Conservation (phyloP, 2,113 vertebrate genomes). For the Petaurus breviceps region DNA sequence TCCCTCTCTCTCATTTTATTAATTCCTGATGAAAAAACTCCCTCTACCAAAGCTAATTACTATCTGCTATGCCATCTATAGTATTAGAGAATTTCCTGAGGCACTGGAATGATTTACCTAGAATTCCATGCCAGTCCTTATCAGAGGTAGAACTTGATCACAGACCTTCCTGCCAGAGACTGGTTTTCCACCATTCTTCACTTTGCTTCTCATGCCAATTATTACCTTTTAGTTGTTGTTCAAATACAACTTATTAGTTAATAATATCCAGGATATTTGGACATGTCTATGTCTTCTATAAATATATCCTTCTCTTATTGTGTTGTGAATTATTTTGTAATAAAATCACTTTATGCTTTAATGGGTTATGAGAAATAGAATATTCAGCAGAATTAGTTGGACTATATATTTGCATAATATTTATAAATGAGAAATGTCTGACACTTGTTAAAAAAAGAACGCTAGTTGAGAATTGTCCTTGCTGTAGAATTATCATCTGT, state of each 20-base stretch:
- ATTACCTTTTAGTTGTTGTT: too few species aligned
- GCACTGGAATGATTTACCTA: background rate
- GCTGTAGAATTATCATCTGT: background rate
- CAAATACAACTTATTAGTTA: background rate
- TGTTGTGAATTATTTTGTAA: background rate
- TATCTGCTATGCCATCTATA: background rate
- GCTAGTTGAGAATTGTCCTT: background rate
- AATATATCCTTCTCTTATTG: background rate
- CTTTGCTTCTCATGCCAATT: too few species aligned
- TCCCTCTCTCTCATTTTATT: too few species aligned
- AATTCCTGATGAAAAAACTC: too few species aligned
- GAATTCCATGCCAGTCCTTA: background rate
- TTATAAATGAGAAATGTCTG: background rate
- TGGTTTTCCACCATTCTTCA: background rate
- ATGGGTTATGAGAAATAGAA: background rate
- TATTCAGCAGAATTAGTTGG: too few species aligned
- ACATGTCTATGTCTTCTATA: background rate
- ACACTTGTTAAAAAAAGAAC: slow-evolving; percentile 8
- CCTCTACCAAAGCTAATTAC: background rate
- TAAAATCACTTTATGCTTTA: background rate
- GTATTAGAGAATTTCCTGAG: background rate
- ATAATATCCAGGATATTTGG: background rate
- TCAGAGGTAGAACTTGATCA: too few species aligned
- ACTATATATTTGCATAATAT: background rate
- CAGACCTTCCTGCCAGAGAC: too few species aligned